These are phyloP conservation scores for Ariolimax columbianus DNA, from an alignment of 2,888 invertebrate genomes.

Conservation along the genomic window DNA sequence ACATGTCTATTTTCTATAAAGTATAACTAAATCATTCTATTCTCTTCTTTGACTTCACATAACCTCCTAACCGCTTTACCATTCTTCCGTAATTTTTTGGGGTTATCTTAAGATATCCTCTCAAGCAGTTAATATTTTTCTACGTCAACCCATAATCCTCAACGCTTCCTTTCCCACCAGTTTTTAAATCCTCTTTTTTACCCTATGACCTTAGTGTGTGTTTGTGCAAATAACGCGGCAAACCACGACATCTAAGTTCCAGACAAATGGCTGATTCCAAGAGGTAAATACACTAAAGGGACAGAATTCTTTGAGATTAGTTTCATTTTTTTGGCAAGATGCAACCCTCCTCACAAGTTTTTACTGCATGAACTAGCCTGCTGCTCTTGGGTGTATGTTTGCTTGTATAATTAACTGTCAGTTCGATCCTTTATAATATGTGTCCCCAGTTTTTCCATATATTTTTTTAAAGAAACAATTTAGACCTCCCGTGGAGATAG, in stretches of 20 bases:
- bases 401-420: not conserved
- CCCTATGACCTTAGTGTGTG: not conserved
- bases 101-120: not conserved
- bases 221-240: conserved; percentile 1
- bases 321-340: not conserved
- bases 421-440: not conserved
- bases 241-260: not conserved
- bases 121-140: not conserved
- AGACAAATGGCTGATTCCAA: not conserved
- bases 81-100: not conserved
- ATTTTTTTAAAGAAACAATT: not conserved
- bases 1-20: not conserved
- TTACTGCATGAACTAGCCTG: not conserved
- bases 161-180: not conserved
- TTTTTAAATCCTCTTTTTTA: not conserved
- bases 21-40: not conserved
- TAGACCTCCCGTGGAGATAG: not conserved
- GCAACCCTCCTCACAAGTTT: not conserved
- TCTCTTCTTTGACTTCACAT: not conserved
- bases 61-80: not conserved
- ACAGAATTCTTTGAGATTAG: not conserved
- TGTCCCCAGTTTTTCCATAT: not conserved
- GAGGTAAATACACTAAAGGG: not conserved
- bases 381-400: not conserved
- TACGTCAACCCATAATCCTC: not conserved